A percentile compares a stretch with the other conserved stretches of the same genome.
Evolutionary conservation across 2,888 invertebrate genomes (phyloP).

Genomic region (Hypomecis punctinalis): DNA sequence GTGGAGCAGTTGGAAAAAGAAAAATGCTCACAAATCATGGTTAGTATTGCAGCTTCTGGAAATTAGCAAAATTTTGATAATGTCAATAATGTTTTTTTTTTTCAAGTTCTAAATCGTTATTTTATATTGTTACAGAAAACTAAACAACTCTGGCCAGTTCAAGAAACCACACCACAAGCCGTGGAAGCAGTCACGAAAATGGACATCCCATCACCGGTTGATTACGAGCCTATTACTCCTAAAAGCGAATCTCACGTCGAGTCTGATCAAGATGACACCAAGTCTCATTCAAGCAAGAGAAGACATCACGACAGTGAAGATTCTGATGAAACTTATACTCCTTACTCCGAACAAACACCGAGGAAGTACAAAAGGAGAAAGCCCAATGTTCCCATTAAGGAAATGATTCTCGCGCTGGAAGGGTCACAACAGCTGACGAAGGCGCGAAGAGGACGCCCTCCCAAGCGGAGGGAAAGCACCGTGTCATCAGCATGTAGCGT

Average conservation of each 20-base stretch:
- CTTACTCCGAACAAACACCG: slow-evolving; percentile 63
- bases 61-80: neutral
- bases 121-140: slow-evolving; percentile 56
- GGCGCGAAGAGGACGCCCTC: slow-evolving; percentile 82
- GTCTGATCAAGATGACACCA: slow-evolving; percentile 70
- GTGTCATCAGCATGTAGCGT: slow-evolving; percentile 76
- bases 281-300: slow-evolving; percentile 57
- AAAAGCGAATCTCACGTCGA: slow-evolving; percentile 75
- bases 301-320: slow-evolving; percentile 71
- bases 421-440: slow-evolving; percentile 70
- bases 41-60: slow-evolving; percentile 47
- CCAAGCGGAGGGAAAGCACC: slow-evolving; percentile 79
- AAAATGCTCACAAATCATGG: slow-evolving; percentile 60
- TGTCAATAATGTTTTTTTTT: neutral
- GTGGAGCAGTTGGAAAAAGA: slow-evolving; percentile 79
- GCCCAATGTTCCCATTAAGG: slow-evolving; percentile 71
- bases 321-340: slow-evolving; percentile 77
- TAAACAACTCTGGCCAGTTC: slow-evolving; percentile 51
- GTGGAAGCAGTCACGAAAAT: slow-evolving; percentile 50
- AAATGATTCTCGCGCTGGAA: slow-evolving; percentile 75
- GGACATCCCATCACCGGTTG: slow-evolving; percentile 58
- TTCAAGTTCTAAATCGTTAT: neutral
- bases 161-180: slow-evolving; percentile 43
- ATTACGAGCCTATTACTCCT: slow-evolving; percentile 73
- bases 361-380: slow-evolving; percentile 71